Percentiles rank a stretch among this genome's conserved stretches.
phyloP scores from a whole-genome alignment of 92 coral and sea anemone genomes.

The Heteractis magnifica region DNA sequence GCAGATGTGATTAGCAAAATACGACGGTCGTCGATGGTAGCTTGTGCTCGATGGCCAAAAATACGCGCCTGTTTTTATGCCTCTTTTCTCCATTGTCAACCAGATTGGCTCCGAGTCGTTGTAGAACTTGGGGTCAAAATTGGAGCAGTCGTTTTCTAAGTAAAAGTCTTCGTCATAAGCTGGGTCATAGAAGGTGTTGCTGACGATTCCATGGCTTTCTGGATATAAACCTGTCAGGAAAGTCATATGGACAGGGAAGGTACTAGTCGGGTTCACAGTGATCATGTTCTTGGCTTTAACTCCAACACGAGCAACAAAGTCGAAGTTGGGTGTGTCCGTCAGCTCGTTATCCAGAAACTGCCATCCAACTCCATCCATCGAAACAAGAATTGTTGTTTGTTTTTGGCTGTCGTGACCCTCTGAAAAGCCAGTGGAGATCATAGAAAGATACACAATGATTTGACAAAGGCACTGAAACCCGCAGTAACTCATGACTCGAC shows the following conservation, averaged over 20 bases:
- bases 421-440: too few relatives aligned
- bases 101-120: constrained; percentile 82
- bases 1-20: constrained; percentile 46
- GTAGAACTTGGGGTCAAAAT: constrained; percentile 86
- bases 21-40: constrained; percentile 59
- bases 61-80: constrained; percentile 75
- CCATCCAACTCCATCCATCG: constrained; percentile 92
- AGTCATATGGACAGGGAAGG: constrained; percentile 79
- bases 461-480: too few relatives aligned
- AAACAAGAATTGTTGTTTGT: constrained; percentile 30
- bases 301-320: constrained; percentile 66
- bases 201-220: constrained; percentile 84
- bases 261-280: constrained; percentile 73
- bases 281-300: constrained; percentile 65
- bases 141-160: constrained; percentile 67
- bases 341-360: constrained; percentile 51
- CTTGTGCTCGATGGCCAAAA: constrained; percentile 90
- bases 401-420: too few relatives aligned
- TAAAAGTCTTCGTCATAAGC: constrained; percentile 57
- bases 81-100: constrained; percentile 78
- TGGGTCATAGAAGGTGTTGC: constrained; percentile 84
- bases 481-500: too few relatives aligned
- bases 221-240: constrained; percentile 85
- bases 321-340: constrained; percentile 66
- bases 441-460: too few relatives aligned